These are phyloP conservation scores for Casuarius casuarius DNA, from an alignment of 2,113 vertebrate species.

Conservation along the genomic window DNA sequence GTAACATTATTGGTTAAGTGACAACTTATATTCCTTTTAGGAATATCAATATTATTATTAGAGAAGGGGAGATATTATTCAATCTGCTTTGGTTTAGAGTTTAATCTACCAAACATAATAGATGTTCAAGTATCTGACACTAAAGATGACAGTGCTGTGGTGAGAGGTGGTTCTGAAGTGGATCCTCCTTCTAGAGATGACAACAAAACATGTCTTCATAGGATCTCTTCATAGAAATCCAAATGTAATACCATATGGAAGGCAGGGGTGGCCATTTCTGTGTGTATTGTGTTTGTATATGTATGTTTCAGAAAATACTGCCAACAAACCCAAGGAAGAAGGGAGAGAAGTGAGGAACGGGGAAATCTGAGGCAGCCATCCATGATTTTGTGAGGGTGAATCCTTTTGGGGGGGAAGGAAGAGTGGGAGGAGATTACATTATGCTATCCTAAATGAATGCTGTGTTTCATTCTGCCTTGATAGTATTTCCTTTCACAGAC, in stretches of 20 bases:
- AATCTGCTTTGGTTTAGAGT: not conserved
- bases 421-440: not conserved
- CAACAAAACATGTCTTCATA: fast-evolving
- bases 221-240: not conserved
- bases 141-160: not conserved
- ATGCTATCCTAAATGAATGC: not conserved
- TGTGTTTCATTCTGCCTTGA: not conserved
- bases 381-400: not conserved
- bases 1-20: not conserved
- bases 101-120: not conserved
- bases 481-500: not conserved
- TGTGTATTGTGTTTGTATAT: too few relatives aligned
- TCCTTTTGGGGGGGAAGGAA: not conserved
- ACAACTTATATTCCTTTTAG: fast-evolving
- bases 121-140: not conserved
- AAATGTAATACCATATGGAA: not conserved
- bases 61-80: not conserved
- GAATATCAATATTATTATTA: not conserved
- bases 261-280: not conserved
- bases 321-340: not conserved
- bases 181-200: not conserved
- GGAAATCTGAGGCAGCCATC: not conserved
- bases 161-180: not conserved
- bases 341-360: not conserved
- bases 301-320: not conserved